Evolutionary conservation across 1,140 invertebrate genomes (phyloP).

Genomic region (Subanguina moxae): DNA sequence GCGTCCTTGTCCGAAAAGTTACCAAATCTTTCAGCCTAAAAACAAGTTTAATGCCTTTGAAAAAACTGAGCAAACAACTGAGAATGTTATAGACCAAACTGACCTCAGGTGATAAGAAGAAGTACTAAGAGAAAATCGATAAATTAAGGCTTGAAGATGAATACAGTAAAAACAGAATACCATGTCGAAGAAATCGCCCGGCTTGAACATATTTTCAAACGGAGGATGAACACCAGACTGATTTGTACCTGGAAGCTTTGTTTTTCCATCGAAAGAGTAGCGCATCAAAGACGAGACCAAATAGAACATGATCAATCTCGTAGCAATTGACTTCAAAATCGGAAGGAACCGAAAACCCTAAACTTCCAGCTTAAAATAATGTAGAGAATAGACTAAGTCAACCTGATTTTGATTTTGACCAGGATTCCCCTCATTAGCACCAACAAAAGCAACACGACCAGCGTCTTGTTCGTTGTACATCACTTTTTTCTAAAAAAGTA

Average conservation of each 20-base stretch:
- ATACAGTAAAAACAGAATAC: too few species aligned
- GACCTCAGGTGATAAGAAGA: background rate
- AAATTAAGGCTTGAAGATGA: too few species aligned
- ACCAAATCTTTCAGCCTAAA: conserved; percentile 29
- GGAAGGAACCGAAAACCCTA: conserved; percentile 41
- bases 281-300: conserved; percentile 42
- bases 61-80: background rate
- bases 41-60: background rate
- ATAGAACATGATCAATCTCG: conserved; percentile 47
- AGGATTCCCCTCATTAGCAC: too few species aligned
- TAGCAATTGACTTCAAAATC: conserved; percentile 42
- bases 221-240: conserved; percentile 10
- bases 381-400: too few species aligned
- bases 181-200: conserved; percentile 34
- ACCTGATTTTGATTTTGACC: too few species aligned
- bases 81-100: too few species aligned
- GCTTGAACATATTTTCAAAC: conserved; percentile 31
- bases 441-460: too few species aligned
- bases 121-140: background rate
- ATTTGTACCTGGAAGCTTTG: background rate
- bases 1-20: conserved; percentile 68
- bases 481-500: too few species aligned
- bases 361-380: too few species aligned
- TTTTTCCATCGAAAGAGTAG: conserved; percentile 43
- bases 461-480: too few species aligned